These are phyloP conservation scores for Limosa lapponica DNA, from an alignment of 2,797 vertebrate genomes.

Conservation along the genomic window DNA sequence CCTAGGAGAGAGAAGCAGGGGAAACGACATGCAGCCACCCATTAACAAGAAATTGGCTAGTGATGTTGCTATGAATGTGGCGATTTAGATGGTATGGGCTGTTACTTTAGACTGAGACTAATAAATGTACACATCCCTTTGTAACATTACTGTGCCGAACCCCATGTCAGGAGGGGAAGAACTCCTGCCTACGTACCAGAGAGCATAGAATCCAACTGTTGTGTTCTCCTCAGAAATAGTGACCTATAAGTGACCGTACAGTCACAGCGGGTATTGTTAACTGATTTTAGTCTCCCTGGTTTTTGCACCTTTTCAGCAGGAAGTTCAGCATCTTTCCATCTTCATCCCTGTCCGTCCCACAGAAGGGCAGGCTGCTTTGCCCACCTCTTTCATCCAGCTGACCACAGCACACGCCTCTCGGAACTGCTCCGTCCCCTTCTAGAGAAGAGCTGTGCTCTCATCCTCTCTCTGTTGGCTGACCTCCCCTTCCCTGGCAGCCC, in stretches of 20 bases:
- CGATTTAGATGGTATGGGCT: neutral
- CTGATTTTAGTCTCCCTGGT: too few relatives aligned
- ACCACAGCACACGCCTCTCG: neutral
- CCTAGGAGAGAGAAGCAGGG: neutral
- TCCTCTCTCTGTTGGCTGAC: neutral
- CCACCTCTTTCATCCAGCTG: neutral
- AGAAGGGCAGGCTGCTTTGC: neutral
- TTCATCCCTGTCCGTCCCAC: neutral
- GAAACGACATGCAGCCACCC: neutral
- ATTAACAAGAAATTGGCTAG: neutral
- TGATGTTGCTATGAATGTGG: neutral
- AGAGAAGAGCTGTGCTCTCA: neutral
- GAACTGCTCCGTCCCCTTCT: neutral
- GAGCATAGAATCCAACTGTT: too few relatives aligned
- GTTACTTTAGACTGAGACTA: neutral
- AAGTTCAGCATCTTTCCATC: too few relatives aligned
- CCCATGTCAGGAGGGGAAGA: too few relatives aligned
- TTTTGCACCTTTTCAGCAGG: too few relatives aligned
- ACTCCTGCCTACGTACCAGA: too few relatives aligned
- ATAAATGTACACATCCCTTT: neutral
- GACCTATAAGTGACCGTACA: too few relatives aligned
- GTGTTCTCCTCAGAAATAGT: too few relatives aligned
- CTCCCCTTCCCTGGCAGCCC: too few relatives aligned
- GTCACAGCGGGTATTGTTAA: too few relatives aligned
- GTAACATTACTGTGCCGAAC: neutral